These are phyloP conservation scores for Gambusia holbrooki DNA, from an alignment of 2,113 vertebrate species.

Conservation along the genomic window DNA sequence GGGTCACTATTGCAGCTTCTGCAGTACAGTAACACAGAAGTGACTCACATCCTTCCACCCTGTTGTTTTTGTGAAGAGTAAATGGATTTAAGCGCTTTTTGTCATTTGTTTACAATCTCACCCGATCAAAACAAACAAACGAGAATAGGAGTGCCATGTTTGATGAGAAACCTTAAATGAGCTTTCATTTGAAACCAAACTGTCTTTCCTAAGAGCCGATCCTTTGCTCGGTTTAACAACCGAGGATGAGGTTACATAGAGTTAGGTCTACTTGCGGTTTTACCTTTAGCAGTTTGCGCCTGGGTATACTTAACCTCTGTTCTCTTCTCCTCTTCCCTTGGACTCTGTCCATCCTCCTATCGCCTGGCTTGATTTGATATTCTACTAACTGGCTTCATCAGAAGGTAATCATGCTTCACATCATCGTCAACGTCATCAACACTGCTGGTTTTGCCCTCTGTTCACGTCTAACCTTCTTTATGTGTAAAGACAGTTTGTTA, in stretches of 20 bases:
- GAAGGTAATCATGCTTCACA: constrained; percentile 90
- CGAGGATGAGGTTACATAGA: constrained; percentile 52
- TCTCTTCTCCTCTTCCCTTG: constrained; percentile 73
- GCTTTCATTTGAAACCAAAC: constrained; percentile 35
- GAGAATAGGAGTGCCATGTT: background rate
- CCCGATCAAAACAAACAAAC: background rate
- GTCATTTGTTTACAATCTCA: background rate
- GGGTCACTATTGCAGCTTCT: background rate
- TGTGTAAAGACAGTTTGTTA: constrained; percentile 15
- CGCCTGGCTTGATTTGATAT: constrained; percentile 77
- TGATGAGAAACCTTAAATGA: constrained; percentile 8
- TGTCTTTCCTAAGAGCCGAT: constrained; percentile 7
- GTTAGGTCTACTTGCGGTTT: constrained; percentile 52
- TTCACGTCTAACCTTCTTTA: constrained; percentile 64
- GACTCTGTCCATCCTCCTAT: constrained; percentile 74
- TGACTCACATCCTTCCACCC: constrained; percentile 14
- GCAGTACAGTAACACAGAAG: constrained; percentile 16
- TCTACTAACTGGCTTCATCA: constrained; percentile 80
- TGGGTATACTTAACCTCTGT: constrained; percentile 63
- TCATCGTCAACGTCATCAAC: constrained; percentile 61
- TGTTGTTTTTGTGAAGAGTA: constrained; percentile 4
- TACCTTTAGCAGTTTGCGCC: constrained; percentile 49
- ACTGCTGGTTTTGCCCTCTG: constrained; percentile 48
- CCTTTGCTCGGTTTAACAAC: constrained; percentile 21
- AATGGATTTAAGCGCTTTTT: background rate